A percentile compares a stretch with the other conserved stretches of the same genome.
Conservation (phyloP, 2,797 vertebrate species). For the Nyctalus aviator region DNA sequence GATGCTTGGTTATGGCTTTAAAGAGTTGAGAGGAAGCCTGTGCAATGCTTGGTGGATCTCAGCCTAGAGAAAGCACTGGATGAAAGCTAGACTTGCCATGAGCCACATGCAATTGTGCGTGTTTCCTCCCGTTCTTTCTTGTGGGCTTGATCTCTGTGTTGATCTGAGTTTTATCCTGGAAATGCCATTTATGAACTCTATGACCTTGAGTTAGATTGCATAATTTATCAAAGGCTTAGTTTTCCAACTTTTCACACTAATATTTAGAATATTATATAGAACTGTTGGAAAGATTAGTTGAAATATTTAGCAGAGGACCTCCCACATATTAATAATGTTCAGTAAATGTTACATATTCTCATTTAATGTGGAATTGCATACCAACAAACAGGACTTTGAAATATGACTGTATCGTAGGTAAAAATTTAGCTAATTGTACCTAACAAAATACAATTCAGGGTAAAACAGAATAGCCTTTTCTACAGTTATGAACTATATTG, state of each 20-base stretch:
- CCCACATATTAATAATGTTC: neutral
- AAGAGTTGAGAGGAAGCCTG: neutral
- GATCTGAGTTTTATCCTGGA: neutral
- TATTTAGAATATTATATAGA: slow-evolving; percentile 3
- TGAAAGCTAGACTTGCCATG: accelerated
- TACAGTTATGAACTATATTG: slow-evolving; percentile 51
- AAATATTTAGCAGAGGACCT: neutral
- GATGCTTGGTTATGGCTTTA: too few relatives aligned
- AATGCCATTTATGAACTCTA: neutral
- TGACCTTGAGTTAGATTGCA: neutral
- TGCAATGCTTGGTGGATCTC: neutral
- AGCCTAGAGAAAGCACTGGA: accelerated
- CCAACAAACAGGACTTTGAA: neutral
- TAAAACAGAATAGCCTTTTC: slow-evolving; percentile 11
- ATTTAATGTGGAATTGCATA: slow-evolving; percentile 1
- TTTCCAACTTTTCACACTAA: slow-evolving; percentile 31
- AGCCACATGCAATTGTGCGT: accelerated
- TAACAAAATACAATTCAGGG: slow-evolving; percentile 17
- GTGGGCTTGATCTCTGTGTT: neutral
- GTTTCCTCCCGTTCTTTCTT: neutral
- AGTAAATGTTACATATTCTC: neutral
- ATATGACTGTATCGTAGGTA: neutral
- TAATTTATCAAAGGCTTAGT: neutral
- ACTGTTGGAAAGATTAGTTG: neutral
- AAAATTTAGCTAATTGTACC: neutral